Base-by-base conservation (phyloP, 2,888 invertebrate genomes). In the Trachelus troglodyta region DNA sequence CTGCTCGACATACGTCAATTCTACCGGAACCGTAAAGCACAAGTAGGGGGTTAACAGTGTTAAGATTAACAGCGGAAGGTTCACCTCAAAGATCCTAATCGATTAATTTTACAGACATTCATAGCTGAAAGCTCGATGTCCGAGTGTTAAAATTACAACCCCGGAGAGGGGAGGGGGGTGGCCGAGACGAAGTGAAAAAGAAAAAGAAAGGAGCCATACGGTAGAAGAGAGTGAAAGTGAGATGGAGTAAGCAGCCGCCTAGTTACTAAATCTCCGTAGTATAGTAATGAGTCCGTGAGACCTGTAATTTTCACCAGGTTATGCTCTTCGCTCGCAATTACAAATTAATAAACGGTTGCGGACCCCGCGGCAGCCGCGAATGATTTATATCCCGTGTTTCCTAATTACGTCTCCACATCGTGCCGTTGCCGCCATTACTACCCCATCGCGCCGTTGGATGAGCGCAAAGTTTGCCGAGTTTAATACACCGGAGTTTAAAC, bases 291-390 rank as follows among this genome's bases (percentile, higher is more conserved):
- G 85, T 69, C 80, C 83, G 82, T 77, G 86, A 87, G 84, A 81
- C 85, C 87, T 84, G 86, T 87, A 87, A 89, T 89, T 88, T 89
- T 81, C 86, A 82, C 82, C 85, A 86, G 87, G 83, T 85, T 85
- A 84, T 85, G 85, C 79, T 77, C 23, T 79, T 80, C 80, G 85
- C 81, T 85, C 81, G 86, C 88, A 89, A 89, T 89, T 89, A 88
- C 86, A 88, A 89, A 89, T 89, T 89, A 89, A 89, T 89, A 89
- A 88, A 89, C 85, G 89, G 89, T 87, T 84, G 83, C 79, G 69
- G 40, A 74, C 69, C 76, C 68, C 75, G 71, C 69, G 68, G 40
- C 77, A 68, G 40, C 79, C 81, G 81, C 79, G 78, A 75, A 79
- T 88, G 89, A 89, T 89, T 89, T 87, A 88, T 86, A 88, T 88